Base-by-base conservation (phyloP, 1,140 invertebrate genomes). In the Spodoptera litura region DNA sequence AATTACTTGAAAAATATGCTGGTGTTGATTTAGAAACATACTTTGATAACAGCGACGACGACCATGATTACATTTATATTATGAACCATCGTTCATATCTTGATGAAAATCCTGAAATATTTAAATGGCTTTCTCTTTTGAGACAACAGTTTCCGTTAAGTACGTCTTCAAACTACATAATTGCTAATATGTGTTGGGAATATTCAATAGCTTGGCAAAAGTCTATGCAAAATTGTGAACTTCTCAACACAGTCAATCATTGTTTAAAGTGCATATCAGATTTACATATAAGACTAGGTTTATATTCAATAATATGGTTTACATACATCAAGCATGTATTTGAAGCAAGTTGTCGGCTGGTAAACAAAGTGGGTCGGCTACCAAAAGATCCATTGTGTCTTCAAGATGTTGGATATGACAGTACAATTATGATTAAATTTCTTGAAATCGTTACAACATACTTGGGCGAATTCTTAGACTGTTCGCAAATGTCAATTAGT, bases 111-210 rank as follows among this genome's bases (percentile, higher is more conserved):
- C 86, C 90, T 13, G 87, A 85, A 83, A 90, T 96, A 38, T 95
- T 96, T 66, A 95, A 96, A 83, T 95, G 96, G 83, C 83, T 97
- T 6, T 95, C 95, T 11, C 85, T 97, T 25, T 91, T 98, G 27
- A 96, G 96, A 53, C 95, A 95, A 53, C 96, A 97, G 91, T 99
- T 99, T 91, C 98, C 98, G 0, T 96, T 98, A 76, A 99, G 98
- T 93, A 95, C 99, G 51, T 96, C 97, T 31, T 96, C 96, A 44
- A 96, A 97, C 85, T 96, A 97, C 49, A 91, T 99, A 38, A 92
- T 99, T 51, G 96, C 97, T 11, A 98, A 99, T 91, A 96, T 98
- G 95, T 96, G 96, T 83, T 99, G 98, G 98, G 98, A 99, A 89
- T 98, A 98, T 93, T 96, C 97, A 76, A 96, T 97, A 79, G 95